Evolutionary conservation across 2,113 vertebrate species (phyloP), one percentile per base, ranked within the genome.

Genomic region (Orcinus orca): DNA sequence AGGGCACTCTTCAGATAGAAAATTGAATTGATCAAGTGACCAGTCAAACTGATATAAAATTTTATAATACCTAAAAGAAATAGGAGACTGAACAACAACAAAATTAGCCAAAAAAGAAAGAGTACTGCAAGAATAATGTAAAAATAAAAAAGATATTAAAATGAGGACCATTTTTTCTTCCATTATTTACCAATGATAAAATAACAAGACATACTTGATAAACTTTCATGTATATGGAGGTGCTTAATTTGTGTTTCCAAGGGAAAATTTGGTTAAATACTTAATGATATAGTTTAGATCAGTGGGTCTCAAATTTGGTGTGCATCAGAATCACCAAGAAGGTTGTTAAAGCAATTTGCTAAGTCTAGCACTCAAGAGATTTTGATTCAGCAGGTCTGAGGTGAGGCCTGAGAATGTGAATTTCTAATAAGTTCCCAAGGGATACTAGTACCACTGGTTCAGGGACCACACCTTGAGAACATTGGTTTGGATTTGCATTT

Each of bases 21-120:
- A 79, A 90, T 33, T 86, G 25, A 97, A 82, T 65, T 82, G 41
- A 71, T 90, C 86, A 90, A 90, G 13, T 60, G 15, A 93, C 41
- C 9, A 63, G 62, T 71, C 26, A 65, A 90, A 87, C 65, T 73
- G 29, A 84, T 74, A 90, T 85, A 85, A 80, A 89, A 81, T 44
- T 23, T 88, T 89, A 38, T 81, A 73, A 70, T 77, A 68, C 60
- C 68, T 95, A 68, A 95, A 97, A 81, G 71, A 67, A 90, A 86
- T 14, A 89, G 60, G 36, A 93, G 41, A 93, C 20, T n/a, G 10
- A 90, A 87, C 38, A 84, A 70, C 21, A 60, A 62, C 85, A 96
- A 87, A 96, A 60, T 60, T 74, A 88, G 38, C 63, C 15, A 60
- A 65, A 74, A 67, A 88, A 92, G 60, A 60, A 84, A 84, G 84